Evolutionary conservation across 2,113 vertebrate species (phyloP), one percentile per base, ranked within the genome.

Genomic region (Leiothrix lutea): DNA sequence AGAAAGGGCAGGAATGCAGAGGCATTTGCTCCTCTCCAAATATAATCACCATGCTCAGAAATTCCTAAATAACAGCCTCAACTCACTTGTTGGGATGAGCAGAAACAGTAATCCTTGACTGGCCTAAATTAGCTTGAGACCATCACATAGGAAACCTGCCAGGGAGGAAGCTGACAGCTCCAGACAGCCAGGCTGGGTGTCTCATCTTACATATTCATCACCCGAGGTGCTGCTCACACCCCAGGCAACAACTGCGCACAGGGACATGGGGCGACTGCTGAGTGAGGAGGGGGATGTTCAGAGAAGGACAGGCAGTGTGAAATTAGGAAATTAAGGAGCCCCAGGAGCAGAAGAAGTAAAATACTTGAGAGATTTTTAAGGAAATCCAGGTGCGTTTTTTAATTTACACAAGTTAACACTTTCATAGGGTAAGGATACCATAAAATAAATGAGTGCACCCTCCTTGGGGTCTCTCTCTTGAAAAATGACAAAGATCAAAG

Each of bases 401-500:
- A 83, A 96, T 95, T 81, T 88, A 31, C 47, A 48, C 26, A 77
- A 82, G 56, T 50, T 82, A 77, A 92, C 75, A 75, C 14, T 92
- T 96, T 91, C 86, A 51, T 23, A 62, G 35, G 36, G 60, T 79
- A 94, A 82, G 64, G 78, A 94, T 84, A 57, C 48, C 60, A 65
- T 88, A 95, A 89, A 96, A 90, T 90, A 90, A 95, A 97, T 93
- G 91, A 94, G 54, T 8, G 20, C 40, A 26, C 72, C 18, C 47
- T 86, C 86, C 72, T 88, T 90, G 60, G 50, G 47, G 93, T 94
- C 65, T 77, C 72, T 57, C 56, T 90, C 35, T 80, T 78, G 65
- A 94, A 95, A 95, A 94, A 93, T 3, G 40, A 88, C 71, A 88
- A 82, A 95, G 88, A 94, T 97, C 95, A 96, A 97, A 97, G 94